Conservation (phyloP, 2,888 invertebrate genomes). For the Platerodrilus igneus region DNA sequence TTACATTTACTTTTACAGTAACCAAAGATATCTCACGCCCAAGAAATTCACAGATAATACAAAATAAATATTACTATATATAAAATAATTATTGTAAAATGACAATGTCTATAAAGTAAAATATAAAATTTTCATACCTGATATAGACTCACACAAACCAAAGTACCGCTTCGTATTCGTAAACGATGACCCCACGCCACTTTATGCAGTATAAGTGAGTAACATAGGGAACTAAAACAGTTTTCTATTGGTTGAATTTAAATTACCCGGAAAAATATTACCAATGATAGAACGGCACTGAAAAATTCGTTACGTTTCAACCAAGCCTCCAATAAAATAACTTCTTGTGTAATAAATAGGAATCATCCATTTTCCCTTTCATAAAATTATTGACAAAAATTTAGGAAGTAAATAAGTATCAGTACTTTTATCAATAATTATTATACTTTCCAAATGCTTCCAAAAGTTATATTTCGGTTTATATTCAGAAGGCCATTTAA, state of each 20-base stretch:
- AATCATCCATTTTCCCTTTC: conserved; percentile 16
- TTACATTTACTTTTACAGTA: conserved; percentile 39
- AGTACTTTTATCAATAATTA: no score
- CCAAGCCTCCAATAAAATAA: conserved; percentile 47
- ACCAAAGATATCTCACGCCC: conserved; percentile 33
- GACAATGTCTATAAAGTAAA: conserved; percentile 51
- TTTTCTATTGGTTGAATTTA: conserved; percentile 54
- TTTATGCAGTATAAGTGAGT: conserved; percentile 57
- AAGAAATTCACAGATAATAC: conserved; percentile 35
- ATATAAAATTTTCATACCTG: conserved; percentile 59
- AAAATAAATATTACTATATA: conserved; percentile 39
- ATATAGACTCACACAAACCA: conserved; percentile 54
- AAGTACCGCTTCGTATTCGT: conserved; percentile 58
- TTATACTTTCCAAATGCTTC: no score
- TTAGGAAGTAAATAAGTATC: background rate
- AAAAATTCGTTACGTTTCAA: conserved; percentile 53
- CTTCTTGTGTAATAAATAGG: conserved; percentile 42
- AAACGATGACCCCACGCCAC: conserved; percentile 64
- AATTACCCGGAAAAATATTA: conserved; percentile 56
- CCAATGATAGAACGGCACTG: conserved; percentile 53
- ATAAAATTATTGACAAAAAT: conserved; percentile 2
- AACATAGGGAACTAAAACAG: conserved; percentile 42
- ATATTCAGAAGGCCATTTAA: no score
- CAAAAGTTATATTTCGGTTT: no score
- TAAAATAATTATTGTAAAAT: conserved; percentile 46